Percentiles rank a stretch among this genome's conserved stretches.
Evolutionary conservation across 35 echinoderm and acorn worm genomes (phyloP).

Genomic region (Lytechinus variegatus): DNA sequence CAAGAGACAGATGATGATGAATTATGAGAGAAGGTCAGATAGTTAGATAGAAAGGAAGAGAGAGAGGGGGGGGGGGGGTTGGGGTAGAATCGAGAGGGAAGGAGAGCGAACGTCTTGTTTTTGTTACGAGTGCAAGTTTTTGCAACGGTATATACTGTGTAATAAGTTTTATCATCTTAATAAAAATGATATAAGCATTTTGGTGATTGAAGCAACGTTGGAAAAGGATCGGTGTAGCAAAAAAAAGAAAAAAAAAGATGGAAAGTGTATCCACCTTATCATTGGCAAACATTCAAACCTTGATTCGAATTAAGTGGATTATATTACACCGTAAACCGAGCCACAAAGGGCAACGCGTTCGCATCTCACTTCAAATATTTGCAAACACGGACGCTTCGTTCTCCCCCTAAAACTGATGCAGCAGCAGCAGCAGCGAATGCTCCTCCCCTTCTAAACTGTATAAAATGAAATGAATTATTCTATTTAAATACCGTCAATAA

Average conservation of each 20-base stretch:
- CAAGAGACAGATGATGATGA: no score
- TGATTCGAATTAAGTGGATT: background rate
- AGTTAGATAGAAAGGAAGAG: background rate
- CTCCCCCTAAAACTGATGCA: background rate
- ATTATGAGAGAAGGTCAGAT: background rate
- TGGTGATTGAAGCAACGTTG: background rate
- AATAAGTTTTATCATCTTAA: background rate
- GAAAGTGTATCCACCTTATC: slow-evolving; percentile 11
- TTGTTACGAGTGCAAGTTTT: no score
- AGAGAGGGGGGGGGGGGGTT: background rate
- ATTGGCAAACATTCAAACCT: background rate
- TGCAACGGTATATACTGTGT: background rate
- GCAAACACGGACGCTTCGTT: background rate
- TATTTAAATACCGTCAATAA: no score
- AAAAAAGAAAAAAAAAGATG: background rate
- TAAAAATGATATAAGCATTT: background rate
- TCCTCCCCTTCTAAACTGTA: background rate
- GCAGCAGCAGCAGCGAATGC: background rate
- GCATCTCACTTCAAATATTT: background rate
- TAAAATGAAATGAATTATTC: no score
- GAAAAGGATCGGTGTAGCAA: background rate
- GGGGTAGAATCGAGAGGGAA: background rate
- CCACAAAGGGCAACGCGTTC: background rate
- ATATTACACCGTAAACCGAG: background rate
- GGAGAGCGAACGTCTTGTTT: background rate